These are phyloP conservation scores for Microdon myrmicae DNA, from an alignment of 2,888 invertebrate genomes.

Conservation along the genomic window DNA sequence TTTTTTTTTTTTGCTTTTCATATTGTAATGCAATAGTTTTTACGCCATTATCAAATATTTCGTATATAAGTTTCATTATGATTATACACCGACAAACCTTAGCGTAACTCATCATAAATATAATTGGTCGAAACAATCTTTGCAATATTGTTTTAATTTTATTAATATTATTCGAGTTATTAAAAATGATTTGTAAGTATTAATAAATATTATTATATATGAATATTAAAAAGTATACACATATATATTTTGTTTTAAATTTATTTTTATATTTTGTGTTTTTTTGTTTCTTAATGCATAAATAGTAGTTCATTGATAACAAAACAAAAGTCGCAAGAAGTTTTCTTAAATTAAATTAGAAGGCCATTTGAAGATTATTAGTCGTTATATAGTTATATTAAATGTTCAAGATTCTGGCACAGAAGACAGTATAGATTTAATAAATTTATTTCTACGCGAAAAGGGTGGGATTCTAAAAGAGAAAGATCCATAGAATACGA, in stretches of 20 bases:
- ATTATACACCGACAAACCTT: slow-evolving; percentile 46
- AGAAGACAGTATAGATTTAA: too few relatives aligned
- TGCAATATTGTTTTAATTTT: slow-evolving; percentile 31
- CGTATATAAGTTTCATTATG: slow-evolving; percentile 54
- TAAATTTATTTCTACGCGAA: too few relatives aligned
- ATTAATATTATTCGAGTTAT: slow-evolving; percentile 10
- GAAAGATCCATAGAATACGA: too few relatives aligned
- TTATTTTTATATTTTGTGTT: slow-evolving; percentile 5
- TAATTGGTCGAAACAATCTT: slow-evolving; percentile 49
- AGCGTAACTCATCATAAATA: slow-evolving; percentile 33
- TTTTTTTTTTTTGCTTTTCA: slow-evolving; percentile 53
- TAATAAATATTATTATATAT: slow-evolving; percentile 23
- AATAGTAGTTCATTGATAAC: slow-evolving; percentile 33
- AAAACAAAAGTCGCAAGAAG: slow-evolving; percentile 47
- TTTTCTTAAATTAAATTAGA: slow-evolving; percentile 47
- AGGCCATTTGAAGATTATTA: slow-evolving; percentile 22
- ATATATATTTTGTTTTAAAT: background rate
- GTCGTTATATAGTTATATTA: too few relatives aligned
- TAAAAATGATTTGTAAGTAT: slow-evolving; percentile 19
- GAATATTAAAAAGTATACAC: too few relatives aligned
- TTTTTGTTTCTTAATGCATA: slow-evolving; percentile 8
- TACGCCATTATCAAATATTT: slow-evolving; percentile 25
- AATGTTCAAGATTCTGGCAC: too few relatives aligned
- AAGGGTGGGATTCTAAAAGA: too few relatives aligned
- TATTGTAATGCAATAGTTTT: slow-evolving; percentile 51